A percentile compares a stretch with the other conserved stretches of the same genome.
phyloP scores from a whole-genome alignment of 2,113 vertebrate species.

The Indicator maculatus region DNA sequence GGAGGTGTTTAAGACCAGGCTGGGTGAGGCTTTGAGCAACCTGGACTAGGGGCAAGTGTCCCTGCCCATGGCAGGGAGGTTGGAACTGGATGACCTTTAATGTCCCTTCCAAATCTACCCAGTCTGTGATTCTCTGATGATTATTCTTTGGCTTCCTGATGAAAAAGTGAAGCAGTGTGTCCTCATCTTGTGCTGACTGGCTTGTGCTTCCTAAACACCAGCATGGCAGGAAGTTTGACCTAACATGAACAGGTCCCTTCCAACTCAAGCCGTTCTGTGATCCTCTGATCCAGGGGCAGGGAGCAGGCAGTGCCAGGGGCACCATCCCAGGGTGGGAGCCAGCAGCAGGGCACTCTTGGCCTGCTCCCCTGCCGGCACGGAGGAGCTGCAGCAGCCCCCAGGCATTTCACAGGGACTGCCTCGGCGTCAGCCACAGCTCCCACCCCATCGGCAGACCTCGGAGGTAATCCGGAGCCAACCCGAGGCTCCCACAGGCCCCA shows the following conservation, averaged over 20 bases:
- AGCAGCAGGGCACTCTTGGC: background rate
- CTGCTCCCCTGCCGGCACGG: accelerated
- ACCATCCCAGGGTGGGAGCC: background rate
- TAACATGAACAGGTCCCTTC: background rate
- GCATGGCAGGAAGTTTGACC: background rate
- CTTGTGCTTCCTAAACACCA: background rate
- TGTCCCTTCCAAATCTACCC: too few species aligned
- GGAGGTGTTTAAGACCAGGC: too few species aligned
- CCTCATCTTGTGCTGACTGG: background rate
- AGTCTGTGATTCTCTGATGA: too few species aligned
- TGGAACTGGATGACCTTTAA: too few species aligned
- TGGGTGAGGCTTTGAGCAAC: too few species aligned
- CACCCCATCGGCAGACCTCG: accelerated
- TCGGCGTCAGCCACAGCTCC: background rate
- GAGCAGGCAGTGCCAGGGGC: accelerated
- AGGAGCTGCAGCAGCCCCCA: background rate
- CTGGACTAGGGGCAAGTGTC: too few species aligned
- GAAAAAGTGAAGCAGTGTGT: background rate
- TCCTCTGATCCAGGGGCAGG: background rate
- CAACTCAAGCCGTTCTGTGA: too few species aligned
- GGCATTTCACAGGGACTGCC: background rate
- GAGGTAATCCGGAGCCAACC: background rate
- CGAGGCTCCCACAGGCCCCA: background rate
- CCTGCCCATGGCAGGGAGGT: too few species aligned
- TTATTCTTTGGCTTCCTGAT: background rate